These are phyloP conservation scores for Melitaea cinxia DNA, from an alignment of 1,140 invertebrate species.

Conservation along the genomic window DNA sequence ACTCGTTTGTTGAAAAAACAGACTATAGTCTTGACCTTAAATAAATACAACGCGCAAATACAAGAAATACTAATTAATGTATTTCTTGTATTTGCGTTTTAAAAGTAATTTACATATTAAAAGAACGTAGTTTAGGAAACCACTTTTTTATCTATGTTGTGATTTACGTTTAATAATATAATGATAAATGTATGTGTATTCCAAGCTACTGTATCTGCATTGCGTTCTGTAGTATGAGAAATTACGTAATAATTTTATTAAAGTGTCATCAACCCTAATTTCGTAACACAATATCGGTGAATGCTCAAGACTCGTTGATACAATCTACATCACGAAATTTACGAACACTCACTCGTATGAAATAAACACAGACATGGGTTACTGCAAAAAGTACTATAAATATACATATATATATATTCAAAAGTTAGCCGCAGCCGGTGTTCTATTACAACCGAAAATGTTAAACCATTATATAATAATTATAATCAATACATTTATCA, in stretches of 20 bases:
- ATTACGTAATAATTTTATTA: constrained; percentile 5
- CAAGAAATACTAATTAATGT: no score
- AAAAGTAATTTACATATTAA: no score
- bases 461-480: constrained; percentile 8
- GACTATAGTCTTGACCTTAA: no score
- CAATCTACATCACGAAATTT: constrained; percentile 62
- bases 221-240: background rate
- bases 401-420: background rate
- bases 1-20: no score
- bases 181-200: no score
- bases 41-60: no score
- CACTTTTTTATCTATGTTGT: no score
- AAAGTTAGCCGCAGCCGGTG: constrained; percentile 13
- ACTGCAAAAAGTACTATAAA: constrained; percentile 5
- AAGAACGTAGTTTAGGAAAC: no score
- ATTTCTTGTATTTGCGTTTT: no score
- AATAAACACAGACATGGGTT: constrained; percentile 31
- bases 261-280: constrained; percentile 28
- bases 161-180: no score
- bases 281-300: constrained; percentile 41
- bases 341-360: constrained; percentile 39
- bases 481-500: background rate
- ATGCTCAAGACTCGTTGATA: constrained; percentile 47
- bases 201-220: no score
- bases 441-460: constrained; percentile 21